Evolutionary conservation across 2,797 vertebrate genomes (phyloP).

Genomic region (Sebastes cheni): DNA sequence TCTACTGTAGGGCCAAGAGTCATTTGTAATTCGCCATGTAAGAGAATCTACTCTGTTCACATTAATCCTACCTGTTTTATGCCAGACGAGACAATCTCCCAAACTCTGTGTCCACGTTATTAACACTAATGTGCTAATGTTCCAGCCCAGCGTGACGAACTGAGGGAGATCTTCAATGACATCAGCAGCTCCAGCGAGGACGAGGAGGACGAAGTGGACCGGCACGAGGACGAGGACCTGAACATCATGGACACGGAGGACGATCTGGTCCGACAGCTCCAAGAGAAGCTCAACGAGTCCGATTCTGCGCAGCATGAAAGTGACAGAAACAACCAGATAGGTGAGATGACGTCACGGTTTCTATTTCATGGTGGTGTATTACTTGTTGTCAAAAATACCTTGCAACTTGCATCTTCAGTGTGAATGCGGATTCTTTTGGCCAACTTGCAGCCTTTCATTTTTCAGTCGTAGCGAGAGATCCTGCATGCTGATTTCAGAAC

Average conservation of each 20-base stretch:
- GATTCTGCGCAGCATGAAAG: slow-evolving; percentile 89
- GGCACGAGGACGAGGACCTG: slow-evolving; percentile 93
- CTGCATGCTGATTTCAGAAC: neutral
- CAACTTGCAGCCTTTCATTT: neutral
- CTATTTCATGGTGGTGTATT: neutral
- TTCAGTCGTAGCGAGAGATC: neutral
- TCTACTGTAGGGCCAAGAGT: neutral
- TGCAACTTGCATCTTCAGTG: neutral
- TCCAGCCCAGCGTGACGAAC: slow-evolving; percentile 89
- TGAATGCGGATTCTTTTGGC: slow-evolving; percentile 7
- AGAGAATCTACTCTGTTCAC: neutral
- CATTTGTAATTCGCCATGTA: neutral
- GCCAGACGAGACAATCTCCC: too few species aligned
- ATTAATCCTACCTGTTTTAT: neutral
- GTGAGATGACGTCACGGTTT: slow-evolving; percentile 62
- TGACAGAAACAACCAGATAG: slow-evolving; percentile 91
- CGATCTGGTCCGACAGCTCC: slow-evolving; percentile 91
- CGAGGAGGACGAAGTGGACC: slow-evolving; percentile 93
- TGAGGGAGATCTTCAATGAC: slow-evolving; percentile 97
- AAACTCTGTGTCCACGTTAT: slow-evolving; percentile 9
- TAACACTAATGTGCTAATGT: slow-evolving; percentile 14
- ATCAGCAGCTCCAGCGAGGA: slow-evolving; percentile 99
- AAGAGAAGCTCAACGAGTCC: slow-evolving; percentile 90
- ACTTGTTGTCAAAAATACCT: neutral
- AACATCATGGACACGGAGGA: slow-evolving; percentile 97